Evolutionary conservation across 2,797 vertebrate genomes (phyloP), one percentile per base, ranked within the genome.

Genomic region (Austrolebias charrua): DNA sequence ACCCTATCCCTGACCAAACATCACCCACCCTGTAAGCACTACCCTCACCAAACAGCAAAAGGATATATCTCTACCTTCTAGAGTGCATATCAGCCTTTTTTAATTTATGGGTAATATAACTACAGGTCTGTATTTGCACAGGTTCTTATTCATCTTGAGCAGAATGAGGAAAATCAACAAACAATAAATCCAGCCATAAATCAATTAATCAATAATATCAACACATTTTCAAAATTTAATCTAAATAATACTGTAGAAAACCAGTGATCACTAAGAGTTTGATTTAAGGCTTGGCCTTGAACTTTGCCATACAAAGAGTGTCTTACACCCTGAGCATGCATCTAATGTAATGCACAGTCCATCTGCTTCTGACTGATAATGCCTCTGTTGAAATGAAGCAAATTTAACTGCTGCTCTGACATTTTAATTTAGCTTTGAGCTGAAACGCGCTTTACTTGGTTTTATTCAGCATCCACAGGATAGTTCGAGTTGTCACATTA

Each of bases 1-100:
- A 71, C 65, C 46, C 79, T 67, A 61, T 81, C 80, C 74, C 70
- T 86, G 53, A 46, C 19, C 66, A 86, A 88, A 88, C 77, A 84
- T 29, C 75, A 49, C 52, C 75, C 4, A 1, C 51, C 71, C 69
- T 4, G 38, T 40, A 11, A 66, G 38, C 45, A 5, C 19, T 52
- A 47, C 60, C 51, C 45, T 61, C 63, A 78, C 57, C 78, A 81
- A 85, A 83, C 73, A 81, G 1, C 9, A 16, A 40, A 14, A 43
- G 59, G 13, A 67, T 79, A 13, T 43, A 44, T 19, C 60, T 59
- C 1, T 8, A 24, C 20, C n/a, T 50, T n/a, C 71, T 20, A 59
- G 5, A 43, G n/a, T 45, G n/a, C 40, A 35, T 16, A 20, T 16
- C 16, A 19, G 40, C 18, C 10, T 63, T 67, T 47, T 46, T 13